phyloP scores from a whole-genome alignment of 2,797 vertebrate genomes.

The Leptatherina wallacei region DNA sequence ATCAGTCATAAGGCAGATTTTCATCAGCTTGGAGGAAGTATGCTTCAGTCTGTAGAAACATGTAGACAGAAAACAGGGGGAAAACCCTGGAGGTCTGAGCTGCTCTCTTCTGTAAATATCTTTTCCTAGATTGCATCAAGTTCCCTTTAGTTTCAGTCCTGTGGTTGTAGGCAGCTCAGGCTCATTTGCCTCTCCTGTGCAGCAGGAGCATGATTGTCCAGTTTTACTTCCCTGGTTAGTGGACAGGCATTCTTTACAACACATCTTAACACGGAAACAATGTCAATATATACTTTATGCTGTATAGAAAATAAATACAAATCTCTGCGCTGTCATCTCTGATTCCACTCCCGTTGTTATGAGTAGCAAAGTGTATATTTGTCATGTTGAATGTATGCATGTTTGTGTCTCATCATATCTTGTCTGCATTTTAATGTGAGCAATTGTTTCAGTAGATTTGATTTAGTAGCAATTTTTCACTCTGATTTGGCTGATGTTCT shows the following conservation, averaged over 20 bases:
- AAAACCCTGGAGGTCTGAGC: constrained; percentile 53
- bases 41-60: constrained; percentile 51
- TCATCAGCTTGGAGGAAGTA: constrained; percentile 48
- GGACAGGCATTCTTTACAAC: constrained; percentile 67
- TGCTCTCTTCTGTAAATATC: constrained; percentile 36
- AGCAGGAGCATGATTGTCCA: constrained; percentile 70
- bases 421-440: constrained; percentile 37
- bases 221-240: constrained; percentile 61
- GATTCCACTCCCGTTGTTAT: constrained; percentile 44
- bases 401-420: constrained; percentile 34
- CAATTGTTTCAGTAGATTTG: constrained; percentile 72
- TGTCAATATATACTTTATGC: constrained; percentile 81
- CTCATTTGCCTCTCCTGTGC: constrained; percentile 43
- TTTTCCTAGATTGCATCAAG: constrained; percentile 42
- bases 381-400: constrained; percentile 39
- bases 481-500: constrained; percentile 50
- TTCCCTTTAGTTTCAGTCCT: constrained; percentile 53
- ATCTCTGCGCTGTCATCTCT: constrained; percentile 69
- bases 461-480: constrained; percentile 55
- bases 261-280: constrained; percentile 78
- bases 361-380: constrained; percentile 55
- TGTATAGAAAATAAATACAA: constrained; percentile 88
- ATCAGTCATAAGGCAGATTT: constrained; percentile 60
- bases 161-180: constrained; percentile 37
- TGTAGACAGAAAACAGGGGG: constrained; percentile 45